These are phyloP conservation scores for Beris chalybata DNA, from an alignment of 2,888 invertebrate genomes.

Conservation along the genomic window DNA sequence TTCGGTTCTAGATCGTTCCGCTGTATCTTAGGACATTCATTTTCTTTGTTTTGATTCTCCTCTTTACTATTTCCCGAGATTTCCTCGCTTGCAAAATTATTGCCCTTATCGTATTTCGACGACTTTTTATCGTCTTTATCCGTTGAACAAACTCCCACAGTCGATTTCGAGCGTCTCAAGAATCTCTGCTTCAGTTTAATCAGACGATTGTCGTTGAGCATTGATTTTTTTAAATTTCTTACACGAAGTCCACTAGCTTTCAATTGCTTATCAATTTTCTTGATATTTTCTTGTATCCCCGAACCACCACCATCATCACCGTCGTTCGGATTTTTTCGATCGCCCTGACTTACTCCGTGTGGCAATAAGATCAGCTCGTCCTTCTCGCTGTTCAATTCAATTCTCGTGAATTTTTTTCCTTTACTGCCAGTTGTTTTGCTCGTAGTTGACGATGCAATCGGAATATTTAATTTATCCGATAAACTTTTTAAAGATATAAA, in stretches of 20 bases:
- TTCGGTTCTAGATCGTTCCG: slow-evolving; percentile 30
- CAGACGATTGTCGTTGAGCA: slow-evolving; percentile 42
- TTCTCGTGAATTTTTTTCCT: slow-evolving; percentile 9
- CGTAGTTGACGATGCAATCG: slow-evolving; percentile 46
- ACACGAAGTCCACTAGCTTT: slow-evolving; percentile 39
- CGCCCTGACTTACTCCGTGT: too few relatives aligned
- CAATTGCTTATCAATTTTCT: slow-evolving; percentile 40
- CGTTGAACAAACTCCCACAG: slow-evolving; percentile 24
- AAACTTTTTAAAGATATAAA: slow-evolving; percentile 68
- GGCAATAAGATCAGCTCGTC: not conserved
- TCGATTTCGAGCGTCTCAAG: slow-evolving; percentile 41
- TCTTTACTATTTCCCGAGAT: slow-evolving; percentile 47
- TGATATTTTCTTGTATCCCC: slow-evolving; percentile 34
- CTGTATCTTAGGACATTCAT: slow-evolving; percentile 61
- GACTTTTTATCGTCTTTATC: not conserved
- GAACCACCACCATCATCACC: not conserved
- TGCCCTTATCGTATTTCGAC: not conserved
- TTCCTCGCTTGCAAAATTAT: slow-evolving; percentile 8
- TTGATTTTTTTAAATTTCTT: slow-evolving; percentile 42
- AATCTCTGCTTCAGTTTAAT: slow-evolving; percentile 41
- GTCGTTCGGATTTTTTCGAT: too few relatives aligned
- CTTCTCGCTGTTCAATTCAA: slow-evolving; percentile 13
- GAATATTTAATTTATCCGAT: slow-evolving; percentile 64
- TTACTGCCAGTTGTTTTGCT: not conserved
- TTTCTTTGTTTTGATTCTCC: slow-evolving; percentile 69